phyloP scores from a whole-genome alignment of 2,888 invertebrate species.

The Euplexia lucipara region DNA sequence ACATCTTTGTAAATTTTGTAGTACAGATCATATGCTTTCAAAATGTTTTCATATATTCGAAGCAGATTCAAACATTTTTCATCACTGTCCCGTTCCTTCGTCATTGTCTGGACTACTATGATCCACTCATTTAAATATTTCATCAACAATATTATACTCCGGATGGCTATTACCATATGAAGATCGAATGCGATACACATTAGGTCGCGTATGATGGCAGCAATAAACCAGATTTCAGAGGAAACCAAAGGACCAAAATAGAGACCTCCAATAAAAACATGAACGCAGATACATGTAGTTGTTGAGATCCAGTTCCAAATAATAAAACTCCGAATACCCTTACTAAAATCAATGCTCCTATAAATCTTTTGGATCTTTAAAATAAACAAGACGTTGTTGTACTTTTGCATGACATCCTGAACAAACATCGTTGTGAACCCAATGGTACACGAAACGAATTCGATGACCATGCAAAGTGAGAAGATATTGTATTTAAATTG shows the following conservation, averaged over 20 bases:
- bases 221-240: too few relatives aligned
- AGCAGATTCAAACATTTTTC: constrained; percentile 7
- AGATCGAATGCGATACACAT: background rate
- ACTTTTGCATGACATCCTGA: constrained; percentile 10
- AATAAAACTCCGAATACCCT: constrained; percentile 7
- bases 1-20: constrained; percentile 8
- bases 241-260: background rate
- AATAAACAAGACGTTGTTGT: constrained; percentile 37
- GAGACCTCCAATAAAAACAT: background rate
- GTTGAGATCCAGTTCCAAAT: constrained; percentile 42
- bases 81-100: background rate
- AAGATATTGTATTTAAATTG: background rate
- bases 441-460: background rate
- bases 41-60: constrained; percentile 9
- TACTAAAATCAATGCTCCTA: constrained; percentile 14
- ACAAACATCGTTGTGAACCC: constrained; percentile 7
- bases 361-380: constrained; percentile 43
- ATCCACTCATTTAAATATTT: constrained; percentile 21
- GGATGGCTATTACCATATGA: constrained; percentile 2
- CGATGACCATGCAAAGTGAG: background rate
- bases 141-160: constrained; percentile 23
- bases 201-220: too few relatives aligned
- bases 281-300: background rate
- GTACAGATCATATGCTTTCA: constrained; percentile 15
- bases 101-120: background rate